phyloP scores from a whole-genome alignment of 2,797 vertebrate genomes.

The Fistularia commersonii region DNA sequence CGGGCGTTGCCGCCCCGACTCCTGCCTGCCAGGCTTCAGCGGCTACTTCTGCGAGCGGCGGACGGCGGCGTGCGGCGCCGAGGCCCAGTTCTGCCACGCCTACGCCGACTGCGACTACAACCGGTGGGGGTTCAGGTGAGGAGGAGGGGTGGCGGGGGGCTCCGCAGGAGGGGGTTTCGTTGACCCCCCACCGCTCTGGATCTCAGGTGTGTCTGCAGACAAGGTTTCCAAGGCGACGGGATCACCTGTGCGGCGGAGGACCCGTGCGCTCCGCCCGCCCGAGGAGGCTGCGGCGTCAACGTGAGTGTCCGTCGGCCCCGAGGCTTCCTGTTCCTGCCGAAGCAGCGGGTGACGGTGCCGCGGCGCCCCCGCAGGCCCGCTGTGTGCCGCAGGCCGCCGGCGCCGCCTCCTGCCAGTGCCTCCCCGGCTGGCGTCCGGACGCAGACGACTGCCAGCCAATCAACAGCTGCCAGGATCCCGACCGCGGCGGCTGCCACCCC shows the following conservation, averaged over 20 bases:
- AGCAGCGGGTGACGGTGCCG: background rate
- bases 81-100: conserved; percentile 78
- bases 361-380: conserved; percentile 75
- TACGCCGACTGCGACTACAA: conserved; percentile 83
- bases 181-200: background rate
- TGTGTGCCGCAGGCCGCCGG: conserved; percentile 75
- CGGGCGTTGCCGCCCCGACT: conserved; percentile 78
- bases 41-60: conserved; percentile 81
- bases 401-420: conserved; percentile 79
- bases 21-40: conserved; percentile 73
- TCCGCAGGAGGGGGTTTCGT: background rate
- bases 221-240: conserved; percentile 87
- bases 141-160: too few relatives aligned
- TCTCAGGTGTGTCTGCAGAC: conserved; percentile 86
- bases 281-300: conserved; percentile 78
- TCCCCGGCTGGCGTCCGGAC: conserved; percentile 82
- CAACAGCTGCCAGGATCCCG: conserved; percentile 80
- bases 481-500: conserved; percentile 76
- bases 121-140: conserved; percentile 69
- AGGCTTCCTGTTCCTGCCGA: background rate
- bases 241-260: conserved; percentile 78
- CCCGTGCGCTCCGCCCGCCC: conserved; percentile 71
- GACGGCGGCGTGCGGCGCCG: conserved; percentile 69
- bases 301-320: conserved; percentile 56
- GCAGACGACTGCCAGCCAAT: conserved; percentile 84